These are phyloP conservation scores for Euphonia xanthogaster DNA, from an alignment of 2,797 vertebrate genomes.

Conservation along the genomic window DNA sequence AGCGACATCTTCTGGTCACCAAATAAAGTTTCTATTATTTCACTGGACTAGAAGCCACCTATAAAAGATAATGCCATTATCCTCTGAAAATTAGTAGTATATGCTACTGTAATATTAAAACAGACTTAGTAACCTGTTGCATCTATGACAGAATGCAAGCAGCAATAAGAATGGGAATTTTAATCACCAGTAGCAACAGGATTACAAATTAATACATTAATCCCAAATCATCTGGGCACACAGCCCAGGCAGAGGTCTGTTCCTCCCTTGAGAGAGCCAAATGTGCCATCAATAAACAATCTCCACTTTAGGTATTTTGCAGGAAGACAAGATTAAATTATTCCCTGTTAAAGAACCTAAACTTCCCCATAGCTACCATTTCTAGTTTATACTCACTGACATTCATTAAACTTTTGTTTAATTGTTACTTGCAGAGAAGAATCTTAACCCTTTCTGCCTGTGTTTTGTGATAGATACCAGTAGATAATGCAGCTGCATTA, in stretches of 20 bases:
- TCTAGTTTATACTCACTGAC: neutral
- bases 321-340: neutral
- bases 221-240: neutral
- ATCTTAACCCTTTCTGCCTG: neutral
- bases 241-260: neutral
- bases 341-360: neutral
- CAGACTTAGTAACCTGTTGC: neutral
- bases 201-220: neutral
- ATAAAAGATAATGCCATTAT: neutral
- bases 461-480: neutral
- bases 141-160: neutral
- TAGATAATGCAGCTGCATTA: neutral
- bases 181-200: neutral
- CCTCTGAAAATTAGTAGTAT: neutral
- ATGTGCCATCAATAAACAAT: neutral
- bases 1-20: constrained; percentile 30
- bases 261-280: neutral
- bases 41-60: neutral
- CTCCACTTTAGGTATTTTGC: neutral
- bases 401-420: neutral
- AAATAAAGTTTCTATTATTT: neutral
- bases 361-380: neutral
- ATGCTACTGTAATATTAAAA: neutral
- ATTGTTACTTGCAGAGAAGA: neutral
- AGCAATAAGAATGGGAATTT: neutral